These are phyloP conservation scores for Eclectus roratus DNA, from an alignment of 2,113 vertebrate species.

Conservation along the genomic window DNA sequence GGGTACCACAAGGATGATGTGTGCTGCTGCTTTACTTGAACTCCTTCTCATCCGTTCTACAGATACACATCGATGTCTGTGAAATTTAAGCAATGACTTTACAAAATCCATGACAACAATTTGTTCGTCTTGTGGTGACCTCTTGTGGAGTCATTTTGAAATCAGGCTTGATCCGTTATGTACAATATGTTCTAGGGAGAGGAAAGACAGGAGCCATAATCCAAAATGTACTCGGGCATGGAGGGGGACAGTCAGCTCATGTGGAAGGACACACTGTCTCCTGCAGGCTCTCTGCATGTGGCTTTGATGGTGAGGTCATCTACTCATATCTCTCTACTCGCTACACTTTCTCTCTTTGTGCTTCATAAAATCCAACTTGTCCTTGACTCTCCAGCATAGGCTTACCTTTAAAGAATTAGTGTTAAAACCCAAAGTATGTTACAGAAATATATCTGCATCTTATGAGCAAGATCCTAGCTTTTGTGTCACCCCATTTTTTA, in stretches of 20 bases:
- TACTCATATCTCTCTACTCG: neutral
- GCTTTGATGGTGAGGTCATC: neutral
- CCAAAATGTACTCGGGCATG: neutral
- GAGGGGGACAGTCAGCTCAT: neutral
- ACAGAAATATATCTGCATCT: neutral
- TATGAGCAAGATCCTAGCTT: constrained; percentile 6
- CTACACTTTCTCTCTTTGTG: neutral
- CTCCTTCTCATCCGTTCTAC: neutral
- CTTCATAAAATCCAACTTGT: neutral
- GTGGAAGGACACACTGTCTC: neutral
- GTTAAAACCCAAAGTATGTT: neutral
- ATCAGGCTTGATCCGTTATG: neutral
- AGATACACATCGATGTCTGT: neutral
- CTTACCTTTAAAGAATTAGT: neutral
- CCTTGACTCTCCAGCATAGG: neutral
- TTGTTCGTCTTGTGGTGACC: constrained; percentile 42
- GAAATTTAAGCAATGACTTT: constrained; percentile 18
- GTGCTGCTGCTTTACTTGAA: neutral
- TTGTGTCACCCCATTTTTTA: constrained; percentile 58
- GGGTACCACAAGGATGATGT: neutral
- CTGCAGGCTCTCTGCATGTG: rapidly evolving
- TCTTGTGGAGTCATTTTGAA: constrained; percentile 58
- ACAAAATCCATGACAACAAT: constrained; percentile 13
- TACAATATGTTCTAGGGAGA: neutral
- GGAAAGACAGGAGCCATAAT: neutral